Conservation (phyloP, 1,140 invertebrate genomes). For the Drosophila pseudoobscura region DNA sequence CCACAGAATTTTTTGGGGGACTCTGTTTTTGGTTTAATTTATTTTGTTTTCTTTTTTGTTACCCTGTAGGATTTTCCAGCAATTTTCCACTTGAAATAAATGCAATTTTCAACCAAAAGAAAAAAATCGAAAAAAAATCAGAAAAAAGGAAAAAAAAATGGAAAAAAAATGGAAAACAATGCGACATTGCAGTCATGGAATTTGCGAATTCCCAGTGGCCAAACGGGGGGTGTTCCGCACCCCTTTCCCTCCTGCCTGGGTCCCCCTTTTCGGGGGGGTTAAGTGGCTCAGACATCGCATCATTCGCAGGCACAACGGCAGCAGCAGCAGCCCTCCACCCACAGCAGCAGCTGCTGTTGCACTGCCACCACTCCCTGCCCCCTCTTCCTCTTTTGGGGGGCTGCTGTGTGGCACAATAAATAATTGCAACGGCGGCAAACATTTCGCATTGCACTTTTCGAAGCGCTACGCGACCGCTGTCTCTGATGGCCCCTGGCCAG, state of each 20-base stretch:
- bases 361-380: constrained; percentile 11
- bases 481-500: constrained; percentile 7
- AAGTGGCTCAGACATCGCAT: constrained; percentile 60
- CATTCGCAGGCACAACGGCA: constrained; percentile 34
- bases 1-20: too few species aligned
- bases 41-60: too few species aligned
- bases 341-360: constrained; percentile 45
- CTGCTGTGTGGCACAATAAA: constrained; percentile 66
- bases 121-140: constrained; percentile 29
- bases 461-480: constrained; percentile 15
- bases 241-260: constrained; percentile 22
- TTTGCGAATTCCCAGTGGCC: constrained; percentile 40
- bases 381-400: constrained; percentile 18
- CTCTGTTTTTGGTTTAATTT: too few species aligned
- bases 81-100: constrained; percentile 77
- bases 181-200: constrained; percentile 24
- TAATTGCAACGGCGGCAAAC: constrained; percentile 78
- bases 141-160: constrained; percentile 17
- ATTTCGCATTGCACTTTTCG: constrained; percentile 75
- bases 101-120: constrained; percentile 30
- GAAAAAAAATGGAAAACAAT: constrained; percentile 40
- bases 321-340: constrained; percentile 38
- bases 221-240: constrained; percentile 18
- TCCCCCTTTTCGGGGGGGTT: constrained; percentile 60
- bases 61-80: constrained; percentile 24